Conservation (phyloP, 1,140 invertebrate genomes). For the Lamellibrachia luymesi region DNA sequence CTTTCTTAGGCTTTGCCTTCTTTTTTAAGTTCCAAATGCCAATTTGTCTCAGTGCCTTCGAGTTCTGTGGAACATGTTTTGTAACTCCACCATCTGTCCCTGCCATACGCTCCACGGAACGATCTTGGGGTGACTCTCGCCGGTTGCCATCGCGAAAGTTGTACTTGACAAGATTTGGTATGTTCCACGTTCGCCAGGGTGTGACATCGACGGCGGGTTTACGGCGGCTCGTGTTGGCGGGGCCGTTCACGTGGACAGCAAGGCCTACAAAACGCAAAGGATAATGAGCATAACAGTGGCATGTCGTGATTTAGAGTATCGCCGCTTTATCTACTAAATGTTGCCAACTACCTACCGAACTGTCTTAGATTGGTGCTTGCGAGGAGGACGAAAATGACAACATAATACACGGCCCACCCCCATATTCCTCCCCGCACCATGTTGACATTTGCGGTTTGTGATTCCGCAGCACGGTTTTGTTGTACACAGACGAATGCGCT, state of each 20-base stretch:
- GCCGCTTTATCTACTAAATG: neutral
- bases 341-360: neutral
- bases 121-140: neutral
- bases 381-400: neutral
- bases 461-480: neutral
- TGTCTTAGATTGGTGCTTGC: neutral
- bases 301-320: neutral
- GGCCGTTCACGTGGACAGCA: neutral
- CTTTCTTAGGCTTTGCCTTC: neutral
- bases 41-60: neutral
- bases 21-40: neutral
- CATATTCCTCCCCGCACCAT: neutral
- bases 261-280: neutral
- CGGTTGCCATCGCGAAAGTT: neutral
- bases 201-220: neutral
- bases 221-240: neutral
- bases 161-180: neutral
- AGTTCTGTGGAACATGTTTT: neutral
- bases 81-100: neutral
- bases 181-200: neutral
- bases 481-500: neutral
- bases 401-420: neutral
- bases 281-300: neutral
- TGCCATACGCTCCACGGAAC: neutral
- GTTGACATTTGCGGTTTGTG: conserved; percentile 4